Conservation (phyloP, 2,888 invertebrate genomes). For the Phytoseiulus persimilis region DNA sequence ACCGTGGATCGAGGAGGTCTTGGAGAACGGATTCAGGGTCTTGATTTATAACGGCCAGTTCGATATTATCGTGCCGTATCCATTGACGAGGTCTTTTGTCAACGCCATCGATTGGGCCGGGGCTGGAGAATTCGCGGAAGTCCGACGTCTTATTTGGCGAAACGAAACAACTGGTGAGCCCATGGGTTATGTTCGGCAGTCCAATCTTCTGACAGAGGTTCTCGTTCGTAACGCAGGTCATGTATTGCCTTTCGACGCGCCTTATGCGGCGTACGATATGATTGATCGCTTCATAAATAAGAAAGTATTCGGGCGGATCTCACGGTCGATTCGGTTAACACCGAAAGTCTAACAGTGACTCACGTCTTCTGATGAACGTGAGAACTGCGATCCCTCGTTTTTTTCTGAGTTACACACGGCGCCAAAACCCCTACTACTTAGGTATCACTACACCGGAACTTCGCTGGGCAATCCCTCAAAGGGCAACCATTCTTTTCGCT, state of each 20-base stretch:
- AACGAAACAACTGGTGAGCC: slow-evolving; percentile 51
- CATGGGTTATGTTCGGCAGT: slow-evolving; percentile 67
- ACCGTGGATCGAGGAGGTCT: slow-evolving; percentile 49
- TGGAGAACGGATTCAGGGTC: slow-evolving; percentile 49
- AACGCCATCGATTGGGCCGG: slow-evolving; percentile 62
- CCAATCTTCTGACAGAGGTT: slow-evolving; percentile 64
- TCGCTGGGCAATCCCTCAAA: too few species aligned
- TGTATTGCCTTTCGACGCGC: slow-evolving; percentile 71
- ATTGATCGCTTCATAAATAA: slow-evolving; percentile 62
- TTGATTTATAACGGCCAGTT: slow-evolving; percentile 72
- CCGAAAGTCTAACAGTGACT: neutral
- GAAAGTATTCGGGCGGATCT: slow-evolving; percentile 51
- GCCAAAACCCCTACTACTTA: too few species aligned
- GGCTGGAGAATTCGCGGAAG: slow-evolving; percentile 60
- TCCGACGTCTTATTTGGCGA: slow-evolving; percentile 50
- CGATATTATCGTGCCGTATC: slow-evolving; percentile 82
- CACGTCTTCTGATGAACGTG: neutral
- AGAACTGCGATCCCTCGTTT: too few species aligned
- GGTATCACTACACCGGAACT: too few species aligned
- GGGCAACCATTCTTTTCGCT: too few species aligned
- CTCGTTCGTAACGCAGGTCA: slow-evolving; percentile 71
- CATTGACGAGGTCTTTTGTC: slow-evolving; percentile 70
- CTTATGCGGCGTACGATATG: slow-evolving; percentile 65
- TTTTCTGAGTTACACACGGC: too few species aligned
- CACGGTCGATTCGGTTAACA: neutral